Evolutionary conservation across 2,888 invertebrate genomes (phyloP), one percentile per base, ranked within the genome.

Genomic region (Carabus problematicus): DNA sequence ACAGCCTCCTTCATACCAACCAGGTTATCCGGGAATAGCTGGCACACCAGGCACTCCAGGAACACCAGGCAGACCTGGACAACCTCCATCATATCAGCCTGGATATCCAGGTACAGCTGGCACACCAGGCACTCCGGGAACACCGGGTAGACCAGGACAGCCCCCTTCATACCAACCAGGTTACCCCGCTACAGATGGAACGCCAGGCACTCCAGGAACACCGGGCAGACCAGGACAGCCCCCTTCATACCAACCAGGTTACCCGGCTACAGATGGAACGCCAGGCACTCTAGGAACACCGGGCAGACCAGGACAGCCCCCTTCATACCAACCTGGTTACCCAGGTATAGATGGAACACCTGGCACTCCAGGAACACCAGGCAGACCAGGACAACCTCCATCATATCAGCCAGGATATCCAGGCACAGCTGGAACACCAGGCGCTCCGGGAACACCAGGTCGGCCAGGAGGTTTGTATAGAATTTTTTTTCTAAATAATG

Each of bases 41-140:
- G 72, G 70, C 7, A 84, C 82, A 74, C 85, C 85, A 74, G 87
- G 88, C 59, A 90, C 89, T 75, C 79, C 82, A 63, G 91, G 91
- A 75, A 87, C 70, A 59, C 61, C 66, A 1, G 54, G 60, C 11
- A 47, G 19, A 68, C 58, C 70, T 29, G 71, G 71, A 16, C 62
- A 71, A 60, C 29, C 29, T 3, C 29, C 29, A 29, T 29, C 29
- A 3, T 68, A 19, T 42, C 12, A 19, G 4, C 61, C 40, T 71
- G 70, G 69, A 19, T 45, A 52, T 42, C 64, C 58, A n/a, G 49
- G 49, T 12, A 43, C 19, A 54, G 61, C 58, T 16, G 69, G 64
- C 7, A 16, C 70, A 64, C 55, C 63, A 9, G 72, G 69, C 11
- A 47, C 47, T 8, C 47, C 47, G n/a, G 52, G 14, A 52, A 84